Evolutionary conservation across 2,797 vertebrate species (phyloP), one percentile per base, ranked within the genome.

Genomic region (Dendrocincla tyrannina): DNA sequence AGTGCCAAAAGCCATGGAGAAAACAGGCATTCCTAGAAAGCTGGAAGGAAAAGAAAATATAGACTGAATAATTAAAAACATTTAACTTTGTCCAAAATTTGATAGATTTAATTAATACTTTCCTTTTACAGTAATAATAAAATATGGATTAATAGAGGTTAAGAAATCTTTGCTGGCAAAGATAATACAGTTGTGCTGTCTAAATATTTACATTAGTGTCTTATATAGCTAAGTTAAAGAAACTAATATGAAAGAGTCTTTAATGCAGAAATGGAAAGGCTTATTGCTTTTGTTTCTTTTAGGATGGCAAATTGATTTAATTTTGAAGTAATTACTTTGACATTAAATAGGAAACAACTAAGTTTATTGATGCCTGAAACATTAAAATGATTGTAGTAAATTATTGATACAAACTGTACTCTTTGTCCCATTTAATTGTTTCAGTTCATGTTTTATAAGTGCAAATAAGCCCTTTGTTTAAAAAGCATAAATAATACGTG

Each of bases 261-360:
- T 85, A 92, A 56, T 63, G 44, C 39, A 12, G 12, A 69, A 90
- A 92, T 47, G 92, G 81, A 92, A 91, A 89, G 8, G 19, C 92
- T 96, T 91, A 91, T 93, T 93, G 79, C 18, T 91, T 88, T 89
- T 32, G 15, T 33, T 89, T 94, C 78, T 39, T 75, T 35, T 74
- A 85, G 47, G 16, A 82, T 88, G 64, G 55, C 84, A 93, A 95
- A 81, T 76, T 73, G 44, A 62, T 89, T 28, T 76, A 28, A 90
- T 95, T 95, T 89, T 91, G 41, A 32, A 74, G 46, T 87, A 91
- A 96, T 95, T 94, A 83, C 17, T 92, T 92, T 80, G 80, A 93
- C 70, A 59, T 92, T 92, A 91, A 96, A 94, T 89, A 77, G n/a
- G n/a, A 88, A 73, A 13, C 11, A 59, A 32, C 46, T 76, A 91